These are phyloP conservation scores for Diceros bicornis DNA, from an alignment of 2,797 vertebrate genomes.

Conservation along the genomic window DNA sequence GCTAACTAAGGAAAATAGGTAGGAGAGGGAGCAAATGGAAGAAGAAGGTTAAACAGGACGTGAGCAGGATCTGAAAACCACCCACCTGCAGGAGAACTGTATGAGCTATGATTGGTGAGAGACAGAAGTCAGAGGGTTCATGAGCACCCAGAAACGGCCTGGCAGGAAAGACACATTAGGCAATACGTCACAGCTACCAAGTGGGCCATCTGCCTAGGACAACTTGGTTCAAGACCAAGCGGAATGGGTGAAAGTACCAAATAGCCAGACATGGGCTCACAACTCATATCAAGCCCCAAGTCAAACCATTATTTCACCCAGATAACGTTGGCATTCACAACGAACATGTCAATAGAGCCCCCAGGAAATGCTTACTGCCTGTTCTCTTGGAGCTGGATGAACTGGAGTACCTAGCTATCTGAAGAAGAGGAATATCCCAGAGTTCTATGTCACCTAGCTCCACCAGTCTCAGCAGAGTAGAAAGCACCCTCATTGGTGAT, in stretches of 20 bases:
- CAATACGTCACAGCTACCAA: not conserved
- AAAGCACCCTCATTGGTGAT: not conserved
- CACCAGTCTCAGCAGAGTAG: not conserved
- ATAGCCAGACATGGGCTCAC: not conserved
- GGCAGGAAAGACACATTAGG: not conserved
- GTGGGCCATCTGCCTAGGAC: not conserved
- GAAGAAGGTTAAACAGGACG: not conserved
- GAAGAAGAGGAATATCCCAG: conserved; percentile 19
- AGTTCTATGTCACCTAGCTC: not conserved
- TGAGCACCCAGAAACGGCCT: not conserved
- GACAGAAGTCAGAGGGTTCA: not conserved
- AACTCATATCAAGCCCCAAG: conserved; percentile 14
- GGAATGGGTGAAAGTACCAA: not conserved
- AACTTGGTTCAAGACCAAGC: conserved; percentile 44
- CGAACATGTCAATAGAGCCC: not conserved
- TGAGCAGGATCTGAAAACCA: not conserved
- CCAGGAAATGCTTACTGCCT: not conserved
- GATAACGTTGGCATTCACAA: conserved; percentile 24
- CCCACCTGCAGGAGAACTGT: not conserved
- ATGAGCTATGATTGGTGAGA: not conserved
- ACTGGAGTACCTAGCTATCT: not conserved
- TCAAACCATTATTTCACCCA: conserved; percentile 47
- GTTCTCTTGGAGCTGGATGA: not conserved
- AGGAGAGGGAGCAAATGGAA: not conserved
- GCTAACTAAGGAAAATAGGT: not conserved